These are phyloP conservation scores for Spisula subtruncata DNA, from an alignment of 2,888 invertebrate genomes.

Conservation along the genomic window DNA sequence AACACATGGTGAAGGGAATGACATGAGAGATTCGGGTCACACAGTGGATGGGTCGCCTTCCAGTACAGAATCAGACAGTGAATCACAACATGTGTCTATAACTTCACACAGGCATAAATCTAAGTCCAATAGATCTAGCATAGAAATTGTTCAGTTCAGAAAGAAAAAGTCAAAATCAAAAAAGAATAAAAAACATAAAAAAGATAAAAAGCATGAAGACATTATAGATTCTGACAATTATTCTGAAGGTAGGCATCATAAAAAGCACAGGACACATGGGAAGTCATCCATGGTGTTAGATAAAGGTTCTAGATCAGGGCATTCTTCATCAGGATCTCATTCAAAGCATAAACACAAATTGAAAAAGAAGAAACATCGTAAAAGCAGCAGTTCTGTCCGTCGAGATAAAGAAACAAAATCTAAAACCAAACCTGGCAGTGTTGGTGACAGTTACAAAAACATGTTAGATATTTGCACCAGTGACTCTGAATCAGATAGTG, in stretches of 20 bases:
- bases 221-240: slow-evolving; percentile 39
- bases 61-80: slow-evolving; percentile 50
- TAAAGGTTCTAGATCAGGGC: neutral
- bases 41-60: neutral
- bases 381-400: slow-evolving; percentile 54
- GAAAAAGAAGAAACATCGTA: slow-evolving; percentile 70
- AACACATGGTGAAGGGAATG: slow-evolving; percentile 17
- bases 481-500: slow-evolving; percentile 63
- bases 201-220: slow-evolving; percentile 67
- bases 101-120: slow-evolving; percentile 59
- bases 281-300: slow-evolving; percentile 13
- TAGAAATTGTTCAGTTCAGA: slow-evolving; percentile 72
- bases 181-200: slow-evolving; percentile 71
- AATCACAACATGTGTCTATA: slow-evolving; percentile 61
- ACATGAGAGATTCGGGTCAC: slow-evolving; percentile 12
- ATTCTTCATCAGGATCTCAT: slow-evolving; percentile 28
- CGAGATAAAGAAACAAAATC: slow-evolving; percentile 37
- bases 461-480: slow-evolving; percentile 42
- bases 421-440: neutral
- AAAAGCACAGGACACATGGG: slow-evolving; percentile 28
- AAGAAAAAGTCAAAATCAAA: slow-evolving; percentile 73
- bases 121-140: slow-evolving; percentile 65
- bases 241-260: slow-evolving; percentile 2
- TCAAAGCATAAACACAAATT: slow-evolving; percentile 57
- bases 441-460: slow-evolving; percentile 4